Evolutionary conservation across 1,140 invertebrate species (phyloP).

Genomic region (Camponotus floridanus): DNA sequence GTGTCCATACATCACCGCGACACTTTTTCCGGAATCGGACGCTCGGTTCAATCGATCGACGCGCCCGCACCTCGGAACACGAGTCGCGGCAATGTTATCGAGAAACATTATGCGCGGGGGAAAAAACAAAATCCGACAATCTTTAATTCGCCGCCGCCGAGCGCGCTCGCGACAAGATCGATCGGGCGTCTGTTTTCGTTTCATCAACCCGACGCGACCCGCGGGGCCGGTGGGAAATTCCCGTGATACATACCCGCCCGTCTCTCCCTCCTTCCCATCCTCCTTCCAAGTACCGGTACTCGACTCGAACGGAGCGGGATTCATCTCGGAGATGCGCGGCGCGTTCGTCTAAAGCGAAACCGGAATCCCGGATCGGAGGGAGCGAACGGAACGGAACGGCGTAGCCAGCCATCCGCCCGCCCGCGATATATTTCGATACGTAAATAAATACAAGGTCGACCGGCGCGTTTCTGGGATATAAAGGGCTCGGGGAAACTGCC

Average conservation of each 20-base stretch:
- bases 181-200: constrained; percentile 70
- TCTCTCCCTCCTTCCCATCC: not conserved
- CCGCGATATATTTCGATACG: constrained; percentile 79
- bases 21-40: constrained; percentile 30
- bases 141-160: constrained; percentile 13
- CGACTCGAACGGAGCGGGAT: constrained; percentile 54
- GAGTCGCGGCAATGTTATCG: constrained; percentile 28
- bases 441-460: constrained; percentile 83
- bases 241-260: constrained; percentile 50
- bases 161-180: constrained; percentile 51
- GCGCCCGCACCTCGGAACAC: constrained; percentile 5
- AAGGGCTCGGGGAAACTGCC: constrained; percentile 73
- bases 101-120: constrained; percentile 34
- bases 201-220: constrained; percentile 46
- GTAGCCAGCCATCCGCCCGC: not conserved
- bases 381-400: constrained; percentile 19
- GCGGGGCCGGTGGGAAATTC: constrained; percentile 64
- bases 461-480: constrained; percentile 77
- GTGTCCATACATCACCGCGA: not conserved
- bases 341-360: constrained; percentile 54
- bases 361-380: constrained; percentile 61
- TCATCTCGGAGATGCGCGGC: constrained; percentile 51
- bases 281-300: constrained; percentile 68
- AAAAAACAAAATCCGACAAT: constrained; percentile 37
- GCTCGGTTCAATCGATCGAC: constrained; percentile 28